Evolutionary conservation across 2,888 invertebrate genomes (phyloP), one percentile per base, ranked within the genome.

Genomic region (Ectobius pallidus): DNA sequence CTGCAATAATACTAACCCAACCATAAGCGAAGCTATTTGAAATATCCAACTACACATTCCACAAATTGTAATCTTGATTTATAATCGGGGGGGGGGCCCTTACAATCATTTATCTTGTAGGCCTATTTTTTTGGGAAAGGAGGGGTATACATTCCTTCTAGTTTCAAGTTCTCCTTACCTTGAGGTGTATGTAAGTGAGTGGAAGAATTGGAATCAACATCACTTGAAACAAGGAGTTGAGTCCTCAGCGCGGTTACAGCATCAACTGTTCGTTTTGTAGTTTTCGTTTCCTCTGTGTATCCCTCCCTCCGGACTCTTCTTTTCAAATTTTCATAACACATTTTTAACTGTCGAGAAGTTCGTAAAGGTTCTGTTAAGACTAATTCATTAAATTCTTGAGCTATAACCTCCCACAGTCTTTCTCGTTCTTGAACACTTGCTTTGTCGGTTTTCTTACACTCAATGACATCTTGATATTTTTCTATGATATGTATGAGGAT

Each of bases 271-370:
- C 22, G 22, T 55, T 71, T 71, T 22, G 14, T 14, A 18, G 27
- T 14, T 20, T 71, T 71, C 25, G 52, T 7, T 32, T 67, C 71
- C 6, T 58, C 71, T 14, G 7, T 25, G 7, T 11, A 34, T 2
- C 44, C 39, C 68, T 73, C 65, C 30, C 34, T 70, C 25, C 39
- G 70, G 3, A 73, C 65, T 46, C 52, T 74, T 32, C 72, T 61
- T 52, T 74, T 74, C 9, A 74, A 27, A 55, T 74, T 74, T 39
- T 74, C 72, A 30, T 74, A 74, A 34, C 74, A 74, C 69, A 71
- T 69, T 63, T 71, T 74, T 27, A 74, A 44, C 39, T 74, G 74
- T 52, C 61, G 69, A 6, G 71, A 25, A 25, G 72, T 71, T 55
- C 74, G 61, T 25, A 70, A 22, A 16, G 72, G 62, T 55, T 74